Evolutionary conservation across 2,888 invertebrate species (phyloP).

Genomic region (Trichopria drosophilae): DNA sequence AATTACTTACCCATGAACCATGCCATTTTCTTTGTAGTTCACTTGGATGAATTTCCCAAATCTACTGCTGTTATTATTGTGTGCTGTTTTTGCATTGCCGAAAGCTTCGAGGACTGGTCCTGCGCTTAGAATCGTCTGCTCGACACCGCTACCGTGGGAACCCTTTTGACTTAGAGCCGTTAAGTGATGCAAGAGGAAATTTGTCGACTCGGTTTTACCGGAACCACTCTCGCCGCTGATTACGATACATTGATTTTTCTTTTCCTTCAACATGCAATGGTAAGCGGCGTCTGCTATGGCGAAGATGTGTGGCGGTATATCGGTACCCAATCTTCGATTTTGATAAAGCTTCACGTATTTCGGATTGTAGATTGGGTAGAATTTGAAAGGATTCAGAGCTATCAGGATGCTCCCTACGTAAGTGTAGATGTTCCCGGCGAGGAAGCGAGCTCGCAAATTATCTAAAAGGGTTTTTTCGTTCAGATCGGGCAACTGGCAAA

Average conservation of each 20-base stretch:
- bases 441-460: constrained; percentile 85
- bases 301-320: constrained; percentile 94
- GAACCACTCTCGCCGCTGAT: constrained; percentile 94
- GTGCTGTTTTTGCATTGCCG: constrained; percentile 97
- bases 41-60: constrained; percentile 98
- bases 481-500: constrained; percentile 92
- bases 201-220: constrained; percentile 97
- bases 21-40: constrained; percentile 96
- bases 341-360: constrained; percentile 96
- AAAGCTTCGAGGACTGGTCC: constrained; percentile 97
- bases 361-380: constrained; percentile 96
- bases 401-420: constrained; percentile 95
- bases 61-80: constrained; percentile 95
- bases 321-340: constrained; percentile 85
- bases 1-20: constrained; percentile 83
- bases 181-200: constrained; percentile 90
- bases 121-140: constrained; percentile 93
- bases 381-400: constrained; percentile 91
- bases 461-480: constrained; percentile 91
- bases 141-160: constrained; percentile 91
- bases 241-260: constrained; percentile 91
- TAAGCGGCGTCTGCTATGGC: constrained; percentile 94
- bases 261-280: constrained; percentile 89
- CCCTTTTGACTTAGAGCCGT: constrained; percentile 94
- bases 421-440: constrained; percentile 91